These are phyloP conservation scores for Danio choprae DNA, from an alignment of 2,797 vertebrate species.

Conservation along the genomic window DNA sequence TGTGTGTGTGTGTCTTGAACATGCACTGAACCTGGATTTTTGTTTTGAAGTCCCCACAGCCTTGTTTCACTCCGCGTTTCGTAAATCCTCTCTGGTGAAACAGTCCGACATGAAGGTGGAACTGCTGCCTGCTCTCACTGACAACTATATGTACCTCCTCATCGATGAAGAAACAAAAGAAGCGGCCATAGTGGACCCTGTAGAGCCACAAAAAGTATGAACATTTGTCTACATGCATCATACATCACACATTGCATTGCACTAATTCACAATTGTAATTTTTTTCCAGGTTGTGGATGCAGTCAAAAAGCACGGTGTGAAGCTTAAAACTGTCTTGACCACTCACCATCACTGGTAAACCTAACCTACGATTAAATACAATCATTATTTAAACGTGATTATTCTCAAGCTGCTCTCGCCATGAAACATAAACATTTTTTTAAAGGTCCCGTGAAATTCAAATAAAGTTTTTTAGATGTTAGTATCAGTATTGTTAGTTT, in stretches of 20 bases:
- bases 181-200: constrained; percentile 93
- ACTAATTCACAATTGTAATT: background rate
- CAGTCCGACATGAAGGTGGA: constrained; percentile 90
- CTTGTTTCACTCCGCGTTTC: constrained; percentile 70
- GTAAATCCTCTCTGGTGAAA: constrained; percentile 76
- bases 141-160: constrained; percentile 99
- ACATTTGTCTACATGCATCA: background rate
- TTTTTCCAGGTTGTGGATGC: constrained; percentile 88
- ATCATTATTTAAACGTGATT: background rate
- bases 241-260: background rate
- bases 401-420: no score
- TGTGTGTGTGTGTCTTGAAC: no score
- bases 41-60: constrained; percentile 62
- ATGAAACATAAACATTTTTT: no score
- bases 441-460: no score
- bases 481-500: no score
- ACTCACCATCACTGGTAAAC: constrained; percentile 98
- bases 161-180: constrained; percentile 90
- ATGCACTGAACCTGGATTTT: background rate
- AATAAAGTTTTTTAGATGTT: no score
- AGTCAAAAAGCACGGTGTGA: constrained; percentile 87
- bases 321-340: constrained; percentile 91
- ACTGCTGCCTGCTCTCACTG: constrained; percentile 90
- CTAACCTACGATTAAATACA: background rate
- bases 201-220: constrained; percentile 91